phyloP scores from a whole-genome alignment of 2,113 vertebrate species.

The Oryzias woworae region DNA sequence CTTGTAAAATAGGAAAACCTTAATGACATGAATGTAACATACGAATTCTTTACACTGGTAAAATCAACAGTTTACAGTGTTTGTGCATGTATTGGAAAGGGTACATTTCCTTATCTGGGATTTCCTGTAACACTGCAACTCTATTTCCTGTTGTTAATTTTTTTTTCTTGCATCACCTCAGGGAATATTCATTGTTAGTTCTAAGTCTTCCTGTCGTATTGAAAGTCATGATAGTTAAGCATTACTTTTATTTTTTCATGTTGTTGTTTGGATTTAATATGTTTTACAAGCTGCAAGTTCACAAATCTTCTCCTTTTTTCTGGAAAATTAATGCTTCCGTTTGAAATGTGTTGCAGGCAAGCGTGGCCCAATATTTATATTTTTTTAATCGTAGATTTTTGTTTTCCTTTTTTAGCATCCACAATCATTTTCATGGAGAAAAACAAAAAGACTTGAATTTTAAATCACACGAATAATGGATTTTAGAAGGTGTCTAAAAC shows the following conservation, averaged over 20 bases:
- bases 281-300: too few relatives aligned
- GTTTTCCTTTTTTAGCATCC: too few relatives aligned
- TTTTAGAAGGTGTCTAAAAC: constrained; percentile 5
- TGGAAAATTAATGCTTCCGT: too few relatives aligned
- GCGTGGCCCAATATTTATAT: too few relatives aligned
- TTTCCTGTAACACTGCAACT: constrained; percentile 64
- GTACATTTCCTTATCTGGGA: constrained; percentile 50
- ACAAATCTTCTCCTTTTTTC: too few relatives aligned
- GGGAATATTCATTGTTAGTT: constrained; percentile 47
- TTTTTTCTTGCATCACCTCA: constrained; percentile 57
- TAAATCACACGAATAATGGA: neutral
- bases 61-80: constrained; percentile 17
- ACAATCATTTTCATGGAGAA: too few relatives aligned
- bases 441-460: neutral
- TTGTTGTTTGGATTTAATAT: too few relatives aligned
- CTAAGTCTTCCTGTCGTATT: constrained; percentile 8
- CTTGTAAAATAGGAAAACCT: too few relatives aligned
- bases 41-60: constrained; percentile 40
- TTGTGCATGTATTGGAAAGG: constrained; percentile 32
- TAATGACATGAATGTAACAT: too few relatives aligned
- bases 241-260: neutral
- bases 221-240: constrained; percentile 8
- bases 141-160: constrained; percentile 81
- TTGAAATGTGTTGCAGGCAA: too few relatives aligned
- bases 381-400: too few relatives aligned